These are phyloP conservation scores for Rhyacichthys aspro DNA, from an alignment of 2,797 vertebrate genomes.

Conservation along the genomic window DNA sequence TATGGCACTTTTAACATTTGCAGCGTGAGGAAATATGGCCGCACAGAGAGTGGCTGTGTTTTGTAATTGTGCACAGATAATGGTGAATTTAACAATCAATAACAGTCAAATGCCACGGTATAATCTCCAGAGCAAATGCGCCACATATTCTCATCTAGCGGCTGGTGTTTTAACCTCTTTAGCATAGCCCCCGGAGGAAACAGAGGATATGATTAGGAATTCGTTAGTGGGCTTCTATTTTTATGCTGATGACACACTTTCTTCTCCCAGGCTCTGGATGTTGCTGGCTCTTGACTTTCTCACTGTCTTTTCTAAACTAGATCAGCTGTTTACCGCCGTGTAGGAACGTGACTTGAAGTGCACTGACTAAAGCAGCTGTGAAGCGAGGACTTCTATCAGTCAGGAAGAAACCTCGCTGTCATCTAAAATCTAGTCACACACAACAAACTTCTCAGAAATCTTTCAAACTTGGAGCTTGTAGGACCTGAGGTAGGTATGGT, in stretches of 20 bases:
- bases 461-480: constrained; percentile 1
- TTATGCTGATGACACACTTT: constrained; percentile 88
- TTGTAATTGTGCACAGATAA: constrained; percentile 48
- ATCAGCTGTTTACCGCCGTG: constrained; percentile 79
- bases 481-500: too few relatives aligned
- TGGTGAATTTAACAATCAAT: constrained; percentile 73
- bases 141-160: constrained; percentile 79
- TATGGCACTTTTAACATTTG: constrained; percentile 66
- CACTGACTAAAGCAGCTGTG: constrained; percentile 67
- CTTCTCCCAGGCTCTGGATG: constrained; percentile 69
- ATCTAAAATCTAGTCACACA: constrained; percentile 46
- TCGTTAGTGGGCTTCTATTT: constrained; percentile 85
- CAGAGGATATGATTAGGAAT: constrained; percentile 83
- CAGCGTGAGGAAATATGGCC: constrained; percentile 42
- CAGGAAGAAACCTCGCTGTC: constrained; percentile 46
- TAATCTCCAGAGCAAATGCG: constrained; percentile 76
- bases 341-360: constrained; percentile 65
- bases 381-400: constrained; percentile 50
- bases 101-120: constrained; percentile 75
- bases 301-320: constrained; percentile 78
- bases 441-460: constrained; percentile 19
- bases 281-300: constrained; percentile 80
- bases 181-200: constrained; percentile 79
- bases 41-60: constrained; percentile 42
- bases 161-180: constrained; percentile 82